These are phyloP conservation scores for Solea solea DNA, from an alignment of 2,113 vertebrate species.

Conservation along the genomic window DNA sequence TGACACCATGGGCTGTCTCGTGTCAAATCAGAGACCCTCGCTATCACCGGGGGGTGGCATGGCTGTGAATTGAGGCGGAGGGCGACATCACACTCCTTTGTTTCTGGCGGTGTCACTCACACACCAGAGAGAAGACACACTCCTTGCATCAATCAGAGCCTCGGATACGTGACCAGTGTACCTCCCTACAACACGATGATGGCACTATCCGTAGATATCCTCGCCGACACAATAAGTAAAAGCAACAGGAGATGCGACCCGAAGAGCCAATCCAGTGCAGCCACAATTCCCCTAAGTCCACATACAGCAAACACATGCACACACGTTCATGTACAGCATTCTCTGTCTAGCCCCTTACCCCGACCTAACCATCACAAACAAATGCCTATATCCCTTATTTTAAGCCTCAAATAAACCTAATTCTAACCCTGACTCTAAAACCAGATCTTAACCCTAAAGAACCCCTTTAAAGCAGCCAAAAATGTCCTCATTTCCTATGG, in stretches of 20 bases:
- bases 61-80: conserved; percentile 69
- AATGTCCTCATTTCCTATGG: too few species aligned
- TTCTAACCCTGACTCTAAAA: too few species aligned
- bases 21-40: conserved; percentile 78
- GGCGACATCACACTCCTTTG: conserved; percentile 72
- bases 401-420: too few species aligned
- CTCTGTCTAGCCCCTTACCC: too few species aligned
- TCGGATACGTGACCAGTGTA: conserved; percentile 46
- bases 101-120: conserved; percentile 77
- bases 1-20: conserved; percentile 81
- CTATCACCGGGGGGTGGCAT: conserved; percentile 68
- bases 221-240: conserved; percentile 26
- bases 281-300: neutral
- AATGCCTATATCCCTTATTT: too few species aligned
- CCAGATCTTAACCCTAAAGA: too few species aligned
- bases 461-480: too few species aligned
- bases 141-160: conserved; percentile 74
- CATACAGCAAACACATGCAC: neutral
- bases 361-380: too few species aligned
- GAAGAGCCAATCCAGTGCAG: neutral
- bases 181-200: conserved; percentile 29
- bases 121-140: conserved; percentile 72
- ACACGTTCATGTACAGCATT: neutral
- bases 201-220: conserved; percentile 41
- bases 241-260: conserved; percentile 19